Evolutionary conservation across 2,113 vertebrate species (phyloP), one percentile per base, ranked within the genome.

Genomic region (Heliornis fulica): DNA sequence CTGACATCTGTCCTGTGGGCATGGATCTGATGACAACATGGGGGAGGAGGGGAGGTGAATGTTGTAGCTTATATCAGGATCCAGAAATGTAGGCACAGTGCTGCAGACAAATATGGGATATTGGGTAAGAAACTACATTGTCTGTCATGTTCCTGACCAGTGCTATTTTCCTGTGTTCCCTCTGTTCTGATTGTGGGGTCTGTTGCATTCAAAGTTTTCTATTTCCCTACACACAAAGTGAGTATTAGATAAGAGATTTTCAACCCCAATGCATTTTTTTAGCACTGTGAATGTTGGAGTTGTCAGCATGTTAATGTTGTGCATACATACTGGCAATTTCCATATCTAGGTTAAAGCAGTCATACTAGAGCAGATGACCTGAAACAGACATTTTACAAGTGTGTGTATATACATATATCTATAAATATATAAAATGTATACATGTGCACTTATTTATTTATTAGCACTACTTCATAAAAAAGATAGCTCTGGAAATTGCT

Each of bases 11-110:
- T 90, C 46, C 21, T 51, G 7, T 56, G 26, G 20, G 20, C 9
- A 38, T 75, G 45, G 36, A 32, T 36, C 17, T 92, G 48, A 38
- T 60, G 53, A 43, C 11, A 9, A 6, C 13, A 38, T 23, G 19
- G 18, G 53, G 16, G 13, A 76, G 38, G 10, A 83, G 46, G 13
- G 23, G 22, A 34, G 3, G 3, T 0, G 0, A 1, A 2, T 21
- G 8, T 2, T 23, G 15, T 36, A 38, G 8, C 10, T 80, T 3
- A 2, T n/a, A 25, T 10, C 4, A 60, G 23, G 21, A 31, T 63
- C 11, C 48, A 78, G 51, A 85, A 82, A 45, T 16, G 18, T 23
- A 54, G 51, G 22, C 10, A 13, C 16, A 53, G 5, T 1, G 7
- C 15, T 63, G 15, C 5, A 13, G n/a, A 32, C 2, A n/a, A 31